Base-by-base conservation (phyloP, 2,888 invertebrate species). In the Aplocera efformata region DNA sequence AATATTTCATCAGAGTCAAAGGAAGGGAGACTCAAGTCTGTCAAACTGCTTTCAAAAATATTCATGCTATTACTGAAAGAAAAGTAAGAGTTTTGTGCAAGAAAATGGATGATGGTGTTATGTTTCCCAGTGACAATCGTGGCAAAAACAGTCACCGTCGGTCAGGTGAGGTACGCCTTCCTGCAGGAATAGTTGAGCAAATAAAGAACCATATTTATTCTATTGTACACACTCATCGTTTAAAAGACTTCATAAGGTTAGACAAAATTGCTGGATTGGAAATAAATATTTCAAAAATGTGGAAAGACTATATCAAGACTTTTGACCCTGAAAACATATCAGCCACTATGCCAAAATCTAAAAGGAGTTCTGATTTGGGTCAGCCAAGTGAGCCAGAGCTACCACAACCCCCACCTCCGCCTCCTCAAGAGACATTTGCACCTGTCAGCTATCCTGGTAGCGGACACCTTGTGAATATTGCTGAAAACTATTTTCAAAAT, bases 221-320 rank as follows among this genome's bases (percentile, higher is more conserved):
- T 20, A 81, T 89, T 56, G 88, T 89, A 6, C 89, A 89, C 53
- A 89, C 89, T 5, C 88, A 89, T 34, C 71, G 88, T 20, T 61
- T 89, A 10, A 88, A 88, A 60, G 89, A 89, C 55, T 89, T 89
- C 42, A 88, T 89, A 41, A 73, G 89, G 50, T 64, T 89, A 28
- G 89, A 89, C 41, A 90, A 90, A 67, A 83, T 89, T 53, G 89
- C 89, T 33, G 90, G 90, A 0, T 71, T 90, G 40, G 90, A 90
- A 73, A 88, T 90, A 21, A 90, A 90, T 55, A 89, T 90, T 48
- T 89, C 89, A 1, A 89, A 89, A 64, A 89, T 90, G 89, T 90
- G 90, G 88, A 90, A 90, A 58, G 89, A 89, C 56, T 90, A 89
- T 45, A 86, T 90, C n/a, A 86, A 88, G 53, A 76, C 80, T 3